Evolutionary conservation across 2,113 vertebrate genomes (phyloP).

Genomic region (Nycticorax nycticorax): DNA sequence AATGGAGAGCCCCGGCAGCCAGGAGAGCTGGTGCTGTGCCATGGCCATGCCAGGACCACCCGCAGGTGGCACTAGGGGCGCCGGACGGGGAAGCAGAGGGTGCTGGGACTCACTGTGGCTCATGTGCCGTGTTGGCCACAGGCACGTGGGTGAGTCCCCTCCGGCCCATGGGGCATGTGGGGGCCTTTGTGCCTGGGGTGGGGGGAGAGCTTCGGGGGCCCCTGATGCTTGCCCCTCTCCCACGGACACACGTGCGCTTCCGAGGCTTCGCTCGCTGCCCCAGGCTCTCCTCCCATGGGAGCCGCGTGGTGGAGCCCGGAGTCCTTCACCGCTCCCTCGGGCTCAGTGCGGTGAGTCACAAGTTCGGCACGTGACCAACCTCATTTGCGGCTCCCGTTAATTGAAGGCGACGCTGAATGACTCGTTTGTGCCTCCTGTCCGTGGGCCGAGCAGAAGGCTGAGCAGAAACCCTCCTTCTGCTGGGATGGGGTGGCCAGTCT

Average conservation of each 20-base stretch:
- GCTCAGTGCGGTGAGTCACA: neutral
- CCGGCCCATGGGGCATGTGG: neutral
- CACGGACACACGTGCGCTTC: neutral
- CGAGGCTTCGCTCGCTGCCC: neutral
- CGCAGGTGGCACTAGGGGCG: neutral
- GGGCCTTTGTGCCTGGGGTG: neutral
- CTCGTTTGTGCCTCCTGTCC: constrained; percentile 3
- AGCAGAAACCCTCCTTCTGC: neutral
- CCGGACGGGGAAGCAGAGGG: rapidly evolving
- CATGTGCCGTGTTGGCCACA: rapidly evolving
- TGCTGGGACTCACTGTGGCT: neutral
- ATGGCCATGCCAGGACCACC: neutral
- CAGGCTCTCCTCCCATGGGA: neutral
- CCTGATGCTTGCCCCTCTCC: neutral
- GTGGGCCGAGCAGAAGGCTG: neutral
- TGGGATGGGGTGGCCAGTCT: rapidly evolving
- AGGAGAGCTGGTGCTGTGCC: neutral
- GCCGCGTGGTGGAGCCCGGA: neutral
- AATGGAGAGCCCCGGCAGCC: neutral
- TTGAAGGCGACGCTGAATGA: constrained; percentile 17
- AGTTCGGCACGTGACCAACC: neutral
- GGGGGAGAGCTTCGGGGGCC: neutral
- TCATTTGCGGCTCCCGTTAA: constrained; percentile 39
- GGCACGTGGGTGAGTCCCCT: neutral
- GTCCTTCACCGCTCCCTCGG: neutral